Conservation (phyloP, 2,797 vertebrate genomes). For the Psittacula echo region DNA sequence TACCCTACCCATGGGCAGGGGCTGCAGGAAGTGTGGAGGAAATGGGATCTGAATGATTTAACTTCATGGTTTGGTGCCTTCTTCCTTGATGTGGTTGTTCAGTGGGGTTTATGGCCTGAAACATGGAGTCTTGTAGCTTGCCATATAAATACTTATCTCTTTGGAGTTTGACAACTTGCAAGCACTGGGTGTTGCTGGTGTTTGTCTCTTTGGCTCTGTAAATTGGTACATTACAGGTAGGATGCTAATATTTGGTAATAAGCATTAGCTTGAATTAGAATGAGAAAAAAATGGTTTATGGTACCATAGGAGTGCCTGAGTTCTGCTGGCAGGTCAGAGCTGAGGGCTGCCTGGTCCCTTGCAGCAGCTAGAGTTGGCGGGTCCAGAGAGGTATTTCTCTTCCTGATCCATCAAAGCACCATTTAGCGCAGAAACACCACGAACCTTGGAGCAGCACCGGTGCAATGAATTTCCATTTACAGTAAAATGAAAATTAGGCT, state of each 20-base stretch:
- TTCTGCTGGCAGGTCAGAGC: not conserved
- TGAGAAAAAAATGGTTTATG: not conserved
- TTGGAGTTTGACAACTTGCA: not conserved
- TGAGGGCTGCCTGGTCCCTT: not conserved
- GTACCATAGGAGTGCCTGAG: not conserved
- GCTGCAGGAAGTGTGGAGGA: not conserved
- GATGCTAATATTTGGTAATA: not conserved
- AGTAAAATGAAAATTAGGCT: not conserved
- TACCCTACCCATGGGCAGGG: not conserved
- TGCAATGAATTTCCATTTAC: not conserved
- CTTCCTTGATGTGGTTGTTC: not conserved
- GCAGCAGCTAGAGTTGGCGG: not conserved
- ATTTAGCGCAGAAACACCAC: not conserved
- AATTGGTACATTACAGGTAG: not conserved
- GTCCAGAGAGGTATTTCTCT: not conserved
- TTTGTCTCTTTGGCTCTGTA: not conserved
- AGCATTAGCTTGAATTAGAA: not conserved
- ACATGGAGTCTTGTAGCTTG: not conserved
- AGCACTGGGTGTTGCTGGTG: not conserved
- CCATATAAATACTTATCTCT: not conserved
- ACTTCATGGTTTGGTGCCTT: not conserved
- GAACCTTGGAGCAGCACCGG: not conserved
- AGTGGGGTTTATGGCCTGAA: not conserved
- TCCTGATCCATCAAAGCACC: not conserved
- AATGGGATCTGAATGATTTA: accelerated